Conservation (phyloP, 1,140 invertebrate genomes). For the Acromyrmex charruanus region DNA sequence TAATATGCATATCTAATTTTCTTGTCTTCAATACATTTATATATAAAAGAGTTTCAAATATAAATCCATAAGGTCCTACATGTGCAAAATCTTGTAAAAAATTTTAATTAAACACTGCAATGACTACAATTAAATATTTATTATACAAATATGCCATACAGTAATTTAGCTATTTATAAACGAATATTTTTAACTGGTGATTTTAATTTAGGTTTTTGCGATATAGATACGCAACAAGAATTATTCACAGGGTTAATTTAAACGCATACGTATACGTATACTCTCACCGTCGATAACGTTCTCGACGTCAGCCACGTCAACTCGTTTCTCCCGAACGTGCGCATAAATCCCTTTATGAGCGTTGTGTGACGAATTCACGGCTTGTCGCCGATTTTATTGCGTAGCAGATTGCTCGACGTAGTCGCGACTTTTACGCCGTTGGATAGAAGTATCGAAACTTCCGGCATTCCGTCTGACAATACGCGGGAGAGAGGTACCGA, state of each 20-base stretch:
- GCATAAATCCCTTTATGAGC: slow-evolving; percentile 84
- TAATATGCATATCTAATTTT: neutral
- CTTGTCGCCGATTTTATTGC: slow-evolving; percentile 84
- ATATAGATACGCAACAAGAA: neutral
- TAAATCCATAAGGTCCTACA: neutral
- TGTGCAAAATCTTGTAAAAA: neutral
- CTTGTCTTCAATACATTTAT: neutral
- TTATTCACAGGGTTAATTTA: slow-evolving; percentile 28
- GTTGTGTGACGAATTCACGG: slow-evolving; percentile 82
- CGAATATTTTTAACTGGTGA: neutral
- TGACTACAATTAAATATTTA: neutral
- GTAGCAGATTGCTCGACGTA: slow-evolving; percentile 77
- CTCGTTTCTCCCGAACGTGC: slow-evolving; percentile 74
- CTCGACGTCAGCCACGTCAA: slow-evolving; percentile 55
- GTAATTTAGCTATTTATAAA: neutral
- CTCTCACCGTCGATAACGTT: neutral
- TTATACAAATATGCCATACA: neutral
- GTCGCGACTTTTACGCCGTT: slow-evolving; percentile 79
- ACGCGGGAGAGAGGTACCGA: slow-evolving; percentile 14
- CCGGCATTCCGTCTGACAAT: slow-evolving; percentile 75
- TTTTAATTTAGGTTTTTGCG: neutral
- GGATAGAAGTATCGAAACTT: slow-evolving; percentile 79
- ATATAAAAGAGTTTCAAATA: neutral
- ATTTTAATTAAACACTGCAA: neutral
- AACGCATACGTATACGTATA: neutral